Evolutionary conservation across 2,888 invertebrate genomes (phyloP).

Genomic region (Drosophila acutilabella): DNA sequence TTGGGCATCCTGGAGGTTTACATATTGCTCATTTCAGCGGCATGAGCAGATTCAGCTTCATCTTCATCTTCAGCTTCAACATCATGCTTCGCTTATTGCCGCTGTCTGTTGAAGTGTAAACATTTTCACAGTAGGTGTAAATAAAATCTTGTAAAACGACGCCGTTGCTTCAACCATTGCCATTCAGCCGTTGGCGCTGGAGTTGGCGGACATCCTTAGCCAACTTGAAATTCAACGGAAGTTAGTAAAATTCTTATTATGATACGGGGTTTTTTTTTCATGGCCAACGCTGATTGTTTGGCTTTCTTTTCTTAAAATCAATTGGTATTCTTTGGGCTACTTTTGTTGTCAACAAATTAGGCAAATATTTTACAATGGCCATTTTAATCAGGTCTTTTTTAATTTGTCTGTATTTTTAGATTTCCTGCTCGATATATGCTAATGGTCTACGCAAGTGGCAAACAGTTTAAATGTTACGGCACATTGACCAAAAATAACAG

Average conservation of each 20-base stretch:
- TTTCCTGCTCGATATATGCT: constrained; percentile 22
- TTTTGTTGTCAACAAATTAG: constrained; percentile 50
- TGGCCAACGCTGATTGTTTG: constrained; percentile 49
- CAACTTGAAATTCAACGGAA: constrained; percentile 53
- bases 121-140: constrained; percentile 79
- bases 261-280: constrained; percentile 27
- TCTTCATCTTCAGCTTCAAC: constrained; percentile 4
- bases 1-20: constrained; percentile 67
- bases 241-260: constrained; percentile 61
- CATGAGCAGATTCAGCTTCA: constrained; percentile 23
- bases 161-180: constrained; percentile 20
- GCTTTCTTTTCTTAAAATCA: constrained; percentile 17
- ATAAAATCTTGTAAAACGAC: constrained; percentile 74
- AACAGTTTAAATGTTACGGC: constrained; percentile 21
- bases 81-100: constrained; percentile 48
- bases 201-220: constrained; percentile 40
- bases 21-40: constrained; percentile 73
- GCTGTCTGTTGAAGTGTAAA: constrained; percentile 78
- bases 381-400: constrained; percentile 6
- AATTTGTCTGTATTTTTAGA: constrained; percentile 10
- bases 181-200: constrained; percentile 14
- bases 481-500: constrained; percentile 5
- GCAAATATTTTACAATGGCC: constrained; percentile 26
- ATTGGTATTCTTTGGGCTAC: constrained; percentile 27
- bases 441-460: constrained; percentile 26